Base-by-base conservation (phyloP, 2,888 invertebrate genomes). In the Mythimna pallens region DNA sequence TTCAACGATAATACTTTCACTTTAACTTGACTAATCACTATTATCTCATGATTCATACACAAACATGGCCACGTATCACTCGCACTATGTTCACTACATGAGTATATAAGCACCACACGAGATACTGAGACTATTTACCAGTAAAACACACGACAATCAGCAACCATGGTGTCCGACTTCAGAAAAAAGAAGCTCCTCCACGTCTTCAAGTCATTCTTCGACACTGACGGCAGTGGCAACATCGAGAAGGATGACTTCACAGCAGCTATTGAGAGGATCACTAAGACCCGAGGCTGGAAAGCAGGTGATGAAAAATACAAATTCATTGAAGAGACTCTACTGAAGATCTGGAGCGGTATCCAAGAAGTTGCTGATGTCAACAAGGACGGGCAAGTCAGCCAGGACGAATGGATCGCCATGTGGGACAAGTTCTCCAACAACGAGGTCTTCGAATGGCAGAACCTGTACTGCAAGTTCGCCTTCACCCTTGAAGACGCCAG, bases 161-260 rank as follows among this genome's bases (percentile, higher is more conserved):
- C 97, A 95, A 93, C 89, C 89, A 96, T 96, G 95, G 98, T 98
- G 92, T 98, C 98, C 83, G 98, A 98, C 90, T 99, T 98, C 96
- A 98, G 98, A 92, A 98, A 98, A 96, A 98, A 98, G 97, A 99
- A 99, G 95, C 97, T 98, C 57, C 97, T 98, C 86, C 98, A 98
- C 95, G 98, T 98, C 77, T 99, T 99, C 97, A 97, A 97, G 91
- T 97, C 98, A 73, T 98, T 99, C 96, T 98, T 98, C 90, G 99
- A 99, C 96, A 98, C 98, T 86, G 98, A 99, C 95, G 97, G 97
- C 90, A 99, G 98, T 92, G 99, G 99, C 22, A 97, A 97, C 83
- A 98, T 99, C 86, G 99, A 99, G 90, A 97, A 98, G 92, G 98
- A 98, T 89, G 99, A 99, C 93, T 98, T 99, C 89, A 98, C 98